These are phyloP conservation scores for Pandemis corylana DNA, from an alignment of 2,888 invertebrate species.

Conservation along the genomic window DNA sequence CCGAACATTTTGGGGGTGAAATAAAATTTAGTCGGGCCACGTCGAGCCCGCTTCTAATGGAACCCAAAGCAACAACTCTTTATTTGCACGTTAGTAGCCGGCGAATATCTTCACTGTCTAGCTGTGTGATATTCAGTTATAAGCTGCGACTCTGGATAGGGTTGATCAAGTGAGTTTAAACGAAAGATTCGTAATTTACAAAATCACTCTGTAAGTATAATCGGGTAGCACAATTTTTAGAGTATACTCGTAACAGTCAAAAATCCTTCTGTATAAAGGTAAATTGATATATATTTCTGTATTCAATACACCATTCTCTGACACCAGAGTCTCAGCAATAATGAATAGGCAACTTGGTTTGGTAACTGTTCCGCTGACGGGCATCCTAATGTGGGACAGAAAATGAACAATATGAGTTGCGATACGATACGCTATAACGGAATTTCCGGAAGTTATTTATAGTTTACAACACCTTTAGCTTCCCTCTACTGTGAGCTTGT, in stretches of 20 bases:
- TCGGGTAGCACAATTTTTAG: no score
- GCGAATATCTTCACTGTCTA: slow-evolving; percentile 28
- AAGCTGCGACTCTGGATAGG: neutral
- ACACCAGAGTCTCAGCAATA: neutral
- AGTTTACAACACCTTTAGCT: slow-evolving; percentile 71
- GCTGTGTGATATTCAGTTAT: neutral
- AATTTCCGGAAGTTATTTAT: slow-evolving; percentile 79
- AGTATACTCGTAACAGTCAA: no score
- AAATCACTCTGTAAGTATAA: neutral
- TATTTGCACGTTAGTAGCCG: slow-evolving; percentile 18
- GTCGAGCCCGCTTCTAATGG: slow-evolving; percentile 35
- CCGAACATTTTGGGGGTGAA: slow-evolving; percentile 24
- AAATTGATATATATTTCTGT: no score
- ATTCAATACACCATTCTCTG: neutral
- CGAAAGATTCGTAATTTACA: neutral
- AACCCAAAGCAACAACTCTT: slow-evolving; percentile 32
- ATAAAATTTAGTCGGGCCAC: slow-evolving; percentile 37
- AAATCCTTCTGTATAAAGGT: no score
- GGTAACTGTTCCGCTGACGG: slow-evolving; percentile 56
- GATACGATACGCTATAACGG: slow-evolving; percentile 71
- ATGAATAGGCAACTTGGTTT: slow-evolving; percentile 1
- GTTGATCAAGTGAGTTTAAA: neutral
- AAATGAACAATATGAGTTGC: slow-evolving; percentile 77
- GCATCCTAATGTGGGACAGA: slow-evolving; percentile 72
- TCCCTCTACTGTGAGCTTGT: slow-evolving; percentile 46